Conservation (phyloP, 1,140 invertebrate species). For the Triops cancriformis region DNA sequence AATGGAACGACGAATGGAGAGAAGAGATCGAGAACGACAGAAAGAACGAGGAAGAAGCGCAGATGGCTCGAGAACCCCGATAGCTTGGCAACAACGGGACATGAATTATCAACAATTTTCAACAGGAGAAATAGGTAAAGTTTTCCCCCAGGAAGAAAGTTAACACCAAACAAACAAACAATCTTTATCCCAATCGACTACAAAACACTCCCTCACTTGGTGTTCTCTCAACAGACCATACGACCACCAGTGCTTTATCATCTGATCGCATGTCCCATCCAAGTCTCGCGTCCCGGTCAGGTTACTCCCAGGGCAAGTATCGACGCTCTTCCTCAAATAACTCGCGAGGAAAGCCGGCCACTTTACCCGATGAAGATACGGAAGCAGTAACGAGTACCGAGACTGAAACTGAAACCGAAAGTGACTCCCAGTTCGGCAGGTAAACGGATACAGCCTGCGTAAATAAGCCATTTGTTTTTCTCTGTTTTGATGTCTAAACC, state of each 20-base stretch:
- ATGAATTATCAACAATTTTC: slow-evolving; percentile 26
- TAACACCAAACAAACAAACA: neutral
- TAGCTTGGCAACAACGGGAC: slow-evolving; percentile 28
- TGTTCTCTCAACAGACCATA: neutral
- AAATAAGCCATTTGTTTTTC: neutral
- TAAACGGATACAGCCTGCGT: neutral
- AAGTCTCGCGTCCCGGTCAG: slow-evolving; percentile 25
- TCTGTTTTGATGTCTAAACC: neutral
- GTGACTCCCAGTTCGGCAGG: slow-evolving; percentile 25
- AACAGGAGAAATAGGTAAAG: slow-evolving; percentile 26
- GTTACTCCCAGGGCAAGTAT: slow-evolving; percentile 15
- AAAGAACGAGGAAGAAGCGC: slow-evolving; percentile 13
- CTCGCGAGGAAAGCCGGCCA: neutral
- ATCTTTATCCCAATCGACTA: neutral
- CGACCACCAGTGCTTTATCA: slow-evolving; percentile 11
- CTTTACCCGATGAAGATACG: neutral
- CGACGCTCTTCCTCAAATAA: neutral
- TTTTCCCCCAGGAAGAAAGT: neutral
- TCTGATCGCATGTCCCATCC: slow-evolving; percentile 27
- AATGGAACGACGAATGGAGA: neutral
- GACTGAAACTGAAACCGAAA: slow-evolving; percentile 25
- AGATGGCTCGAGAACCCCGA: slow-evolving; percentile 22
- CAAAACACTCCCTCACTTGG: neutral
- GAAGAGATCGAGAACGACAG: neutral
- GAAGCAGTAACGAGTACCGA: neutral